Percentiles rank a stretch among this genome's conserved stretches.
phyloP scores from a whole-genome alignment of 2,888 invertebrate genomes.

The Chouioia cunea region DNA sequence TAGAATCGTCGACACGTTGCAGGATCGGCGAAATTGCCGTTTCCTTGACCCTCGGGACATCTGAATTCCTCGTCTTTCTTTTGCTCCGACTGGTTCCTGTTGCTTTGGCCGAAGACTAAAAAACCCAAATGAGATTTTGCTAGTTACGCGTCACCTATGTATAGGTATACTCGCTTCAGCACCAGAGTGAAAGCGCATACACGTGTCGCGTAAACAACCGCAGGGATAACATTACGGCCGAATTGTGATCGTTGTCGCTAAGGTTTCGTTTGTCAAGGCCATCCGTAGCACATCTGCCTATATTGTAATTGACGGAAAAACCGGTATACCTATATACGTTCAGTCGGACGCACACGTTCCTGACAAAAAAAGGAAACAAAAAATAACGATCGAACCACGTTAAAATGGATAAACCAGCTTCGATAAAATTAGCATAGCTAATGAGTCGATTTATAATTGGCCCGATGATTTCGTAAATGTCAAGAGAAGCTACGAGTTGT shows the following conservation, averaged over 20 bases:
- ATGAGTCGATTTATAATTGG: slow-evolving; percentile 19
- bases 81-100: slow-evolving; percentile 26
- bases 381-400: slow-evolving; percentile 14
- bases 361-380: no score
- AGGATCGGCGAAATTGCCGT: slow-evolving; percentile 91
- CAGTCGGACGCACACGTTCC: no score
- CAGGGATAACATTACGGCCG: no score
- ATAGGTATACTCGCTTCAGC: no score
- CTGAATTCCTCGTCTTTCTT: slow-evolving; percentile 77
- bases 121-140: not conserved
- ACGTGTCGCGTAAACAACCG: not conserved
- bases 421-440: slow-evolving; percentile 36
- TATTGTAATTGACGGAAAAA: no score
- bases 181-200: not conserved
- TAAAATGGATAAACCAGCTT: slow-evolving; percentile 19
- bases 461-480: not conserved
- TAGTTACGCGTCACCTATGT: no score
- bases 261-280: no score
- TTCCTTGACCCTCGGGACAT: slow-evolving; percentile 87
- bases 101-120: slow-evolving; percentile 36
- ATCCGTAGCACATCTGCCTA: no score
- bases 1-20: slow-evolving; percentile 89
- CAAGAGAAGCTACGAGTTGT: no score
- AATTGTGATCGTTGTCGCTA: no score
- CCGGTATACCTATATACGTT: no score